These are phyloP conservation scores for Drosophila azteca DNA, from an alignment of 1,140 invertebrate genomes.

Conservation along the genomic window DNA sequence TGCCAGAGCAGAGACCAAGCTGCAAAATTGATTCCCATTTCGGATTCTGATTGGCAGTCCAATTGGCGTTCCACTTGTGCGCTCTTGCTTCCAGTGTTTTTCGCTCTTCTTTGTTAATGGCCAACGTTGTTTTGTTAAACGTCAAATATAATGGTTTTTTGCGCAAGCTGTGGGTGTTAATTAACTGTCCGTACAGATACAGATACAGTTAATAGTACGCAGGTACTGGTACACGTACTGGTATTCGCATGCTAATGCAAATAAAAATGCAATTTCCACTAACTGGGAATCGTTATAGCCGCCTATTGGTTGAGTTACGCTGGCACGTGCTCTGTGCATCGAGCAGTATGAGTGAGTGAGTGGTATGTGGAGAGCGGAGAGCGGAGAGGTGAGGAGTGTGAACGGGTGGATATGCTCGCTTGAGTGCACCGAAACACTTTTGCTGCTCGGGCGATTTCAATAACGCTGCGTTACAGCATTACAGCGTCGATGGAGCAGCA, in stretches of 20 bases:
- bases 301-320: slow-evolving; percentile 43
- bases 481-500: slow-evolving; percentile 16
- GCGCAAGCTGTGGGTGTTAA: slow-evolving; percentile 13
- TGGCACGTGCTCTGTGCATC: slow-evolving; percentile 29
- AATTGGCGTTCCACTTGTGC: slow-evolving; percentile 28
- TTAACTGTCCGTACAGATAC: slow-evolving; percentile 29
- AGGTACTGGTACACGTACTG: too few relatives aligned
- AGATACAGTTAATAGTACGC: neutral
- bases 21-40: slow-evolving; percentile 20
- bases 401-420: slow-evolving; percentile 43
- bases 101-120: neutral
- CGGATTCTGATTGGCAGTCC: slow-evolving; percentile 60
- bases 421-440: slow-evolving; percentile 78
- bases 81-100: slow-evolving; percentile 27
- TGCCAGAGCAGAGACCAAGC: slow-evolving; percentile 11
- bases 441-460: slow-evolving; percentile 71
- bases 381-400: neutral
- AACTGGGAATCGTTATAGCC: slow-evolving; percentile 24
- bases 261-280: slow-evolving; percentile 49
- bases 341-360: slow-evolving; percentile 28
- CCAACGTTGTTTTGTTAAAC: slow-evolving; percentile 24
- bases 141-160: slow-evolving; percentile 36
- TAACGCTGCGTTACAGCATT: slow-evolving; percentile 54
- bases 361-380: neutral
- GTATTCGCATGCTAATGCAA: slow-evolving; percentile 37